Base-by-base conservation (phyloP, 2,797 vertebrate genomes). In the Darevskia mixta region DNA sequence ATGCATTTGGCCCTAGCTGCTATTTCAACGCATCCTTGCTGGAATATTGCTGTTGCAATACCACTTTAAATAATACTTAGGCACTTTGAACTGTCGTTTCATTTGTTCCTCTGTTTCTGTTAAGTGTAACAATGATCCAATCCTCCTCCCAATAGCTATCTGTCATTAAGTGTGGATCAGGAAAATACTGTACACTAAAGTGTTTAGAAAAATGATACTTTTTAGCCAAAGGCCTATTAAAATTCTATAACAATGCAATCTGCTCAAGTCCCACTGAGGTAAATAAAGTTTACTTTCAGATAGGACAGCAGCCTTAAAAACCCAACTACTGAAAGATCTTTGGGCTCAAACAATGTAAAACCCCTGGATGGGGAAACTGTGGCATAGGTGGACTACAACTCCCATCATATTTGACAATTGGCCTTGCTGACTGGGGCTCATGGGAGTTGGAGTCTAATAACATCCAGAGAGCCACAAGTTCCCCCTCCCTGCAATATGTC, bases 141-240 rank as follows among this genome's bases (percentile, higher is more conserved):
- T 17, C 27, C 67, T 27, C 4, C 92, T 95, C 94, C 94, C 95
- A 92, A 84, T 80, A 92, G 92, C 86, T 88, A 90, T 94, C 93
- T 94, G 94, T 92, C 91, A 91, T 93, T 94, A 95, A 95, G 90
- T 94, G 93, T 91, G 90, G 87, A 94, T 93, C 92, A 91, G 92
- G 90, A 94, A 93, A 94, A 92, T 92, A 11, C n/a, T 89, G 82
- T 73, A 82, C 90, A 88, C 89, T 91, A 13, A 90, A 89, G 93
- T 94, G 89, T 88, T 90, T 91, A 91, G 94, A 91, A 95, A 94
- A 93, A 93, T 49, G 91, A 72, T 64, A 32, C 55, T 41, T 49
- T 72, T 20, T 3, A 67, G 38, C 5, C 41, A 2, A 4, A 8
- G 58, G 58, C 23, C 43, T 83, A 20, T 49, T 83, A 45, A 83